Percentiles rank a stretch among this genome's conserved stretches.
Evolutionary conservation across 2,888 invertebrate genomes (phyloP).

Genomic region (Eupithecia exiguata): DNA sequence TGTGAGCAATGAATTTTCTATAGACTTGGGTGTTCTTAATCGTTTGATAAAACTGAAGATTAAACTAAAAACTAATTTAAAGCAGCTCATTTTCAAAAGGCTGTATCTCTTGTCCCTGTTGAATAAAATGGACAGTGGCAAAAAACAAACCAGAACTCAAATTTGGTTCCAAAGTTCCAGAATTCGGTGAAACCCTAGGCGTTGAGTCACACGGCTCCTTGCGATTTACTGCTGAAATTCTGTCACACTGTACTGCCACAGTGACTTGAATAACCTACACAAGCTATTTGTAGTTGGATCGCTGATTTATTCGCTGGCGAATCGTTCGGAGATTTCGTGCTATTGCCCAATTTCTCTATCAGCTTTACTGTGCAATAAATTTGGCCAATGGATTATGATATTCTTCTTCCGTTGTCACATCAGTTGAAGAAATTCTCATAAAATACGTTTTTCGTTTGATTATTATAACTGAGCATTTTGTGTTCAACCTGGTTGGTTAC

Average conservation of each 20-base stretch:
- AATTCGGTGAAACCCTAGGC: neutral
- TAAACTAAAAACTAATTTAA: neutral
- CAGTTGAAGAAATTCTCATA: conserved; percentile 13
- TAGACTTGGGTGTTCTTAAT: too few species aligned
- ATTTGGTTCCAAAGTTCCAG: neutral
- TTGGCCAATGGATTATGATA: conserved; percentile 13
- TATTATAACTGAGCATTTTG: neutral
- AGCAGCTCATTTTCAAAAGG: neutral
- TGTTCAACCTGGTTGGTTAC: neutral
- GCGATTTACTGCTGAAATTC: conserved; percentile 69
- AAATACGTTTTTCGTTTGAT: neutral
- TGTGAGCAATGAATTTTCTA: too few species aligned
- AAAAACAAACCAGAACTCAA: neutral
- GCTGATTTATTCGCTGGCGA: conserved; percentile 58
- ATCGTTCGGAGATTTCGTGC: conserved; percentile 30
- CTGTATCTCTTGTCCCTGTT: neutral
- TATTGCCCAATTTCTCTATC: conserved; percentile 32
- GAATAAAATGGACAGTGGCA: neutral
- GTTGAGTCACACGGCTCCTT: conserved; percentile 13
- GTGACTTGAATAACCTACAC: conserved; percentile 40
- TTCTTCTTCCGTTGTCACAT: conserved; percentile 5
- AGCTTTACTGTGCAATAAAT: conserved; percentile 24
- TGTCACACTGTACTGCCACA: conserved; percentile 56
- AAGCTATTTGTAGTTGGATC: conserved; percentile 43
- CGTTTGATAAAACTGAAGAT: too few species aligned